A percentile compares a stretch with the other conserved stretches of the same genome.
phyloP scores from a whole-genome alignment of 1,140 invertebrate species.

The Oscheius sp. region DNA sequence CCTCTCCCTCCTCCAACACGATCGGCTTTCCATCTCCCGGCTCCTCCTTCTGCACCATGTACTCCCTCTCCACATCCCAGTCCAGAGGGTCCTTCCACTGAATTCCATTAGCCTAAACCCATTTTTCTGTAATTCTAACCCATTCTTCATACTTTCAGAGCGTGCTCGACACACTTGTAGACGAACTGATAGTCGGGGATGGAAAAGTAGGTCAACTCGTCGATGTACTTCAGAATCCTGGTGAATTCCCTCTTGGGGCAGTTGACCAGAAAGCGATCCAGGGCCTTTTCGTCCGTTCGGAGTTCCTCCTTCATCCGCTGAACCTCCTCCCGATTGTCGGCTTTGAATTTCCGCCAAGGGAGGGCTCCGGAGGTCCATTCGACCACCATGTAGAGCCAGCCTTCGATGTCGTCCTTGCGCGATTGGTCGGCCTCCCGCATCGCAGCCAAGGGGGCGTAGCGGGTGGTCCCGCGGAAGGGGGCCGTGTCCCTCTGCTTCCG shows the following conservation, averaged over 20 bases:
- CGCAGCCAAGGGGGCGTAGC: constrained; percentile 32
- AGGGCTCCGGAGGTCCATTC: constrained; percentile 40
- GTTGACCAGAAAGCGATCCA: constrained; percentile 24
- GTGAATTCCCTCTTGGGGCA: constrained; percentile 34
- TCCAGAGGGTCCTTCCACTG: constrained; percentile 24
- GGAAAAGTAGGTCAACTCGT: constrained; percentile 25
- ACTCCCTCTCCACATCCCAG: constrained; percentile 27
- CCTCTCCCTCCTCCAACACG: background rate
- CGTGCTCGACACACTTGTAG: constrained; percentile 31
- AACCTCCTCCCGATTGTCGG: constrained; percentile 31
- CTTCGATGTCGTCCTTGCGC: constrained; percentile 38
- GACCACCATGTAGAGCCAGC: constrained; percentile 40
- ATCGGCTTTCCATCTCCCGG: constrained; percentile 11
- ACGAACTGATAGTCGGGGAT: constrained; percentile 40
- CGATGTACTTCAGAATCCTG: constrained; percentile 32
- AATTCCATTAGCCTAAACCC: constrained; percentile 13
- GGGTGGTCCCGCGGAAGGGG: constrained; percentile 36
- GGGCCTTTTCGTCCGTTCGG: background rate
- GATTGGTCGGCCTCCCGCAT: constrained; percentile 32
- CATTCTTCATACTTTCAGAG: constrained; percentile 13
- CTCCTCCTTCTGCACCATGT: background rate
- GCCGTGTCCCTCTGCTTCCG: constrained; percentile 21
- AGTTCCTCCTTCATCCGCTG: constrained; percentile 25
- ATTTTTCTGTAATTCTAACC: background rate
- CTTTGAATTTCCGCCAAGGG: constrained; percentile 35